A percentile compares a stretch with the other conserved stretches of the same genome.
phyloP scores from a whole-genome alignment of 2,888 invertebrate genomes.

The Nomada ferruginata region DNA sequence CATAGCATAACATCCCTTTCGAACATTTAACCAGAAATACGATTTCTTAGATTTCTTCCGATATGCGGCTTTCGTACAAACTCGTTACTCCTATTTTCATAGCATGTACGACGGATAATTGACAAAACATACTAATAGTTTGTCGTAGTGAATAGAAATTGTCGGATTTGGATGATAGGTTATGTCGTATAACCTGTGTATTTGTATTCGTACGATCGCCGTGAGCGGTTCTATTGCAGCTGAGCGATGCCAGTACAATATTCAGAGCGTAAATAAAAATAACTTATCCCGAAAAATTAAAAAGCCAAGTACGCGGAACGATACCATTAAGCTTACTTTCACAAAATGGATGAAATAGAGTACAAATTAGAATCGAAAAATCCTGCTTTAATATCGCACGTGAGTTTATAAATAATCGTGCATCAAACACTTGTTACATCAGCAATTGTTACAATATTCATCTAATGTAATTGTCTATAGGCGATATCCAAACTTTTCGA shows the following conservation, averaged over 20 bases:
- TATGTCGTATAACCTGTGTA: constrained; percentile 26
- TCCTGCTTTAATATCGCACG: constrained; percentile 86
- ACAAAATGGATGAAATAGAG: constrained; percentile 87
- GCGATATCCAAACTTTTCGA: constrained; percentile 86
- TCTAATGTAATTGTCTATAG: constrained; percentile 67
- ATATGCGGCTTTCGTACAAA: background rate
- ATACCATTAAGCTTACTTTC: no score
- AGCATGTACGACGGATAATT: background rate
- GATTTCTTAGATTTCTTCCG: background rate
- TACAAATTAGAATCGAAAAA: constrained; percentile 87
- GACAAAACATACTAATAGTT: background rate
- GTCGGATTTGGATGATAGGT: constrained; percentile 6
- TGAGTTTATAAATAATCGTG: constrained; percentile 64
- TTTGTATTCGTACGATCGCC: background rate
- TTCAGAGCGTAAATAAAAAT: background rate
- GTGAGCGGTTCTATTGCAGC: background rate
- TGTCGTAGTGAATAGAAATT: background rate
- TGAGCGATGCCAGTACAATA: background rate
- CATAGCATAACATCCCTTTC: no score
- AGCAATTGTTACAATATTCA: background rate
- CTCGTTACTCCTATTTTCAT: constrained; percentile 27
- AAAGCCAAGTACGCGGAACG: no score
- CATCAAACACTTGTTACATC: background rate
- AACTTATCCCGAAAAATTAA: background rate
- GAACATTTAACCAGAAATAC: no score